phyloP scores from a whole-genome alignment of 1,140 invertebrate genomes.

The Cryptotermes secundus region DNA sequence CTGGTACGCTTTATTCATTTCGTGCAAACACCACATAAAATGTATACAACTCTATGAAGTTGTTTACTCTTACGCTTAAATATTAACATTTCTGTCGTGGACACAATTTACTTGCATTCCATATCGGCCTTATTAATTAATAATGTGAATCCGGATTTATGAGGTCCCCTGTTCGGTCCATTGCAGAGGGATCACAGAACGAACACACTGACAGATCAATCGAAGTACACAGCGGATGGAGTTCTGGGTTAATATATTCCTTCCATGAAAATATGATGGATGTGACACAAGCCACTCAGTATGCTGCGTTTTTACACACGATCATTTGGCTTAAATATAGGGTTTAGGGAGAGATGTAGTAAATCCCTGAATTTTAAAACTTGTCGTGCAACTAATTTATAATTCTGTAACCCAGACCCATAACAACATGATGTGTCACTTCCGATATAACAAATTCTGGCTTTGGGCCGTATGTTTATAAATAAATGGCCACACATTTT shows the following conservation, averaged over 20 bases:
- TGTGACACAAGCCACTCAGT: not conserved
- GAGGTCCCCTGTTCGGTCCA: no score
- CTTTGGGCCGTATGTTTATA: not conserved
- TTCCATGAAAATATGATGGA: not conserved
- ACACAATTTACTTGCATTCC: no score
- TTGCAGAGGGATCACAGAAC: no score
- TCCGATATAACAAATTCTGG: not conserved
- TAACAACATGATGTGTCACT: not conserved
- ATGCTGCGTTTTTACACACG: not conserved
- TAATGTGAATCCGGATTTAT: no score
- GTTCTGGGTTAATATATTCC: not conserved
- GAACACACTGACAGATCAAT: no score
- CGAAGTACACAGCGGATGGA: not conserved
- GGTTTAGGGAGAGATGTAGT: not conserved
- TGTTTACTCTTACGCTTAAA: no score
- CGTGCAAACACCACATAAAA: no score
- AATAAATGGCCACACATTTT: not conserved
- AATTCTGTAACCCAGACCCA: not conserved
- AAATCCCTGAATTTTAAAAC: not conserved
- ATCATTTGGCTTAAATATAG: not conserved
- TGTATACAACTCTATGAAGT: no score
- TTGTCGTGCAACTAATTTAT: constrained; percentile 1
- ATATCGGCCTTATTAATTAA: no score
- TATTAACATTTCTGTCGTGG: no score
- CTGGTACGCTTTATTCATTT: no score